These are phyloP conservation scores for Harmothoe impar DNA, from an alignment of 2,888 invertebrate species.

Conservation along the genomic window DNA sequence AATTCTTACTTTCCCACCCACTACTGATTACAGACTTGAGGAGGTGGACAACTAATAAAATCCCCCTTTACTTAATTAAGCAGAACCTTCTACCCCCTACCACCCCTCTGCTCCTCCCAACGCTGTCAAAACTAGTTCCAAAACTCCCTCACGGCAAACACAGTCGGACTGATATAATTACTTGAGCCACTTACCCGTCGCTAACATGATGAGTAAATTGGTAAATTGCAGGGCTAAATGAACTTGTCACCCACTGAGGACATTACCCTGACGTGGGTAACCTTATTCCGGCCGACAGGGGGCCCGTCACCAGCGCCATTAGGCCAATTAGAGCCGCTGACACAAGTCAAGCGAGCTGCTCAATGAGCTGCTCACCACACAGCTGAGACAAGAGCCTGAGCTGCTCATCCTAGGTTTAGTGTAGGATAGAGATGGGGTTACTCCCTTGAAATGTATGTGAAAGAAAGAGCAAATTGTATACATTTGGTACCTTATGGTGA, in stretches of 20 bases:
- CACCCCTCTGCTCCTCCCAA: too few relatives aligned
- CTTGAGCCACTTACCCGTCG: background rate
- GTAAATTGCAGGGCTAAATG: background rate
- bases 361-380: background rate
- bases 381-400: background rate
- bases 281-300: slow-evolving; percentile 41
- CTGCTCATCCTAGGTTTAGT: background rate
- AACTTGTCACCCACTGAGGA: background rate
- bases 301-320: background rate
- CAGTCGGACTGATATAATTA: slow-evolving; percentile 5
- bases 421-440: too few relatives aligned
- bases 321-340: background rate
- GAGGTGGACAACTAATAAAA: too few relatives aligned
- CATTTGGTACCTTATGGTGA: too few relatives aligned
- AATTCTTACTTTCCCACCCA: too few relatives aligned
- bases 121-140: background rate
- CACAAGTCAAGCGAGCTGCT: slow-evolving; percentile 30
- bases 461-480: too few relatives aligned
- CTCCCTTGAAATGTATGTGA: too few relatives aligned
- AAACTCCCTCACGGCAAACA: background rate
- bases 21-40: too few relatives aligned
- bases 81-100: too few relatives aligned
- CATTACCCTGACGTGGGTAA: slow-evolving; percentile 40
- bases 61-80: too few relatives aligned
- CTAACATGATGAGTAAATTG: slow-evolving; percentile 35